A percentile compares a stretch with the other conserved stretches of the same genome.
Conservation (phyloP, 2,113 vertebrate species). For the Pionites leucogaster region DNA sequence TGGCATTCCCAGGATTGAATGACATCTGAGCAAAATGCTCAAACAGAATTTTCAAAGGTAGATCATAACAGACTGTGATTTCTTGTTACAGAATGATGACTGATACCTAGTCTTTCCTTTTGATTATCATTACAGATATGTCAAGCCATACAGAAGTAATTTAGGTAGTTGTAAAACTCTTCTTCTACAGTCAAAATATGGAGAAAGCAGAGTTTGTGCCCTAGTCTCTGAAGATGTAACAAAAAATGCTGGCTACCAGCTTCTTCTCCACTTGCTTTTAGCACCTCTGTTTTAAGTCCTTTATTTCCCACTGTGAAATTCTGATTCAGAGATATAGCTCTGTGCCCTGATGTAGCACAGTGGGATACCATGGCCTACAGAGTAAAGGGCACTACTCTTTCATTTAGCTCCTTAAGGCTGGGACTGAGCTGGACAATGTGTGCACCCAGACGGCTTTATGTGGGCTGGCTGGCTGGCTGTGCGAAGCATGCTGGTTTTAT, state of each 20-base stretch:
- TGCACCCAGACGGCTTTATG: neutral
- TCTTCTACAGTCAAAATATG: neutral
- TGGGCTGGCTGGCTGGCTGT: neutral
- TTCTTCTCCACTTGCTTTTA: neutral
- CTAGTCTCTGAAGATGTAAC: neutral
- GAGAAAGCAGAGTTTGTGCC: neutral
- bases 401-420: neutral
- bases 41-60: neutral
- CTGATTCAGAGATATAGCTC: neutral
- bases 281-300: neutral
- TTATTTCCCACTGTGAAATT: neutral
- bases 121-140: neutral
- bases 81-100: neutral
- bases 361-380: neutral
- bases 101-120: neutral
- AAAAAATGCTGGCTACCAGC: neutral
- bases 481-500: neutral
- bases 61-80: neutral
- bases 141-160: neutral
- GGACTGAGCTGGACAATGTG: neutral
- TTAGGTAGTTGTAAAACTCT: neutral
- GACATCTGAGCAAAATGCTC: neutral
- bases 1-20: neutral
- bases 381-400: neutral
- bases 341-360: neutral